Evolutionary conservation across 92 coral and sea anemone species (phyloP), one percentile per base, ranked within the genome.

Genomic region (Galaxea fascicularis): DNA sequence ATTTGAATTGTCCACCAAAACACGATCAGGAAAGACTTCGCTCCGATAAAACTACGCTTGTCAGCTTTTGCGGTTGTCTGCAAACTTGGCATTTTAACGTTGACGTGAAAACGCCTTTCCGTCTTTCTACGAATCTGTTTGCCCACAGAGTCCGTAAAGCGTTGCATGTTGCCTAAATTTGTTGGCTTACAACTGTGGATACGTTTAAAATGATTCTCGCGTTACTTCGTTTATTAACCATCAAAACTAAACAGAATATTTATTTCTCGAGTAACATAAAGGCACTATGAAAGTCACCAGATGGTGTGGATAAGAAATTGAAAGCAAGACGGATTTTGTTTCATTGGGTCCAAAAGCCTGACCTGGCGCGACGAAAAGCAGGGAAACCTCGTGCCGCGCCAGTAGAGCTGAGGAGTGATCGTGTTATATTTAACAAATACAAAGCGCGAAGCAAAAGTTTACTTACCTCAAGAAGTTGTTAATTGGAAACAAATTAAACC

Each of bases 401-500:
- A 58, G 28, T 35, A 74, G 14, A n/a, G 9, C 25, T 3, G 79
- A 28, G 18, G 49, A 29, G 10, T 4, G 8, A 39, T 14, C 58
- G 24, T 7, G 82, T 60, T 49, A 51, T 49, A 21, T 22, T 58
- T 14, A 18, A 53, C 49, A 28, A 57, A 8, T 57, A 15, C 3
- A 8, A 57, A 22, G 75, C 21, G 12, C 8, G 39, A 1, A 65
- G 51, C 45, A 65, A 10, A 65, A 49, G 69, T 12, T 71, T 15
- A 79, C 15, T 71, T 35, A 56, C 66, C 66, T 65, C 31, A 44
- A 30, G 58, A 79, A 45, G 71, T 82, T 90, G 93, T 68, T 87
- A 87, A 90, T 90, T 90, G 86, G 90, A 87, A 88, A 73, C 89
- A 87, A 90, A 82, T 82, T 83, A 87, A 90, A 90, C 73, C 91